A percentile compares a stretch with the other conserved stretches of the same genome.
These are phyloP conservation scores for Parotia lawesii DNA, from an alignment of 2,113 vertebrate genomes.

Conservation along the genomic window DNA sequence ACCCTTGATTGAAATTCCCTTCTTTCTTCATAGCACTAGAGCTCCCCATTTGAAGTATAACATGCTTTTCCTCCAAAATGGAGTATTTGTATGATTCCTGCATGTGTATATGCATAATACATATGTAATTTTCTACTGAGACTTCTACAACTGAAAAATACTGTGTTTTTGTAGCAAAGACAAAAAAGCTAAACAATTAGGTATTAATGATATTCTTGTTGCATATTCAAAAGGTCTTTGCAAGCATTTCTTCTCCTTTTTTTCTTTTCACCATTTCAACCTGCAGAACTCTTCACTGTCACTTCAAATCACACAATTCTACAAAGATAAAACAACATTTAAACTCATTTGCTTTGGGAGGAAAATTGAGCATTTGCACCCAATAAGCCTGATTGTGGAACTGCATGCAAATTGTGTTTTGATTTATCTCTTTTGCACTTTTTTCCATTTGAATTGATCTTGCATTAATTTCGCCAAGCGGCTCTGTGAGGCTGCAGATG, in stretches of 20 bases:
- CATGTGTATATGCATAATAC: conserved; percentile 63
- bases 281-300: conserved; percentile 77
- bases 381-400: conserved; percentile 83
- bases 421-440: conserved; percentile 86
- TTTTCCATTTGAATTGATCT: conserved; percentile 88
- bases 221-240: conserved; percentile 75
- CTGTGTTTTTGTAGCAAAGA: conserved; percentile 63
- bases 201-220: conserved; percentile 77
- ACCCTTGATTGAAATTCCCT: conserved; percentile 42
- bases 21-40: conserved; percentile 38
- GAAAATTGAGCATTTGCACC: conserved; percentile 79
- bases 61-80: conserved; percentile 38
- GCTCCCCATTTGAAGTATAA: conserved; percentile 39
- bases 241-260: conserved; percentile 62
- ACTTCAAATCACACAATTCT: conserved; percentile 78
- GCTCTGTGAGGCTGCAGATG: conserved; percentile 85
- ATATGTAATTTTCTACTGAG: conserved; percentile 51
- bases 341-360: conserved; percentile 77
- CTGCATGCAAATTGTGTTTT: conserved; percentile 85
- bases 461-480: conserved; percentile 83
- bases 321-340: conserved; percentile 75
- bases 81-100: conserved; percentile 53
- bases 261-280: conserved; percentile 71
- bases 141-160: conserved; percentile 58
- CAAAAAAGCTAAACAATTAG: conserved; percentile 71